Conservation (phyloP, 2,888 invertebrate genomes). For the Campoplex nolae region DNA sequence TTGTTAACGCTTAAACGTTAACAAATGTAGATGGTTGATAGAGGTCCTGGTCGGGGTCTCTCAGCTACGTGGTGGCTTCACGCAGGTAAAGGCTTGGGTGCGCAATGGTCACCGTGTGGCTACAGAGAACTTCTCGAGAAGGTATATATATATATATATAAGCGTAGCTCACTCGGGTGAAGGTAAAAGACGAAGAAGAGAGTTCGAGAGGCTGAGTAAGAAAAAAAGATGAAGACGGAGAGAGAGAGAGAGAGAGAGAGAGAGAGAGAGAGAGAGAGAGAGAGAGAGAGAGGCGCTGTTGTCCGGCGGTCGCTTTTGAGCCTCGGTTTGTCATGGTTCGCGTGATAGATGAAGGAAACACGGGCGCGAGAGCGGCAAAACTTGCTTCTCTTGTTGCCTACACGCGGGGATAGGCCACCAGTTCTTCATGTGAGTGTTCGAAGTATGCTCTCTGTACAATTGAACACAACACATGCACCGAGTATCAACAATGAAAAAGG, state of each 20-base stretch:
- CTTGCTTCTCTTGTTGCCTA: conserved; percentile 69
- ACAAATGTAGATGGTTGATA: conserved; percentile 81
- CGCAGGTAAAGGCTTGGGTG: conserved; percentile 79
- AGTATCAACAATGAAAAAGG: neutral
- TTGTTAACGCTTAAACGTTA: conserved; percentile 84
- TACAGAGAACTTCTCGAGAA: neutral
- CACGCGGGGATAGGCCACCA: conserved; percentile 43
- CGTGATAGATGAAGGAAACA: conserved; percentile 83
- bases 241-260: conserved; percentile 15
- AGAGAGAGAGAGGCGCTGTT: conserved; percentile 26
- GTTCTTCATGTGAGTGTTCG: conserved; percentile 29
- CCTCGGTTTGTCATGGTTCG: conserved; percentile 84
- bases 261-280: conserved; percentile 5
- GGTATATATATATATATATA: neutral
- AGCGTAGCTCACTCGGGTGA: neutral
- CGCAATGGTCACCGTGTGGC: conserved; percentile 69
- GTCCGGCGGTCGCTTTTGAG: conserved; percentile 83
- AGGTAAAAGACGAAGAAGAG: conserved; percentile 23
- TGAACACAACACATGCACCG: neutral
- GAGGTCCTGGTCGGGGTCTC: conserved; percentile 64
- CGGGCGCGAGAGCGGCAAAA: conserved; percentile 67
- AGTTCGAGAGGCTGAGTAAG: neutral
- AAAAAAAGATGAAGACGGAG: neutral
- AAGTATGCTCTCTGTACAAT: neutral
- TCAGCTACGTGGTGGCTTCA: conserved; percentile 47